Base-by-base conservation (phyloP, 2,113 vertebrate species). In the Gallinago paraguaiae region DNA sequence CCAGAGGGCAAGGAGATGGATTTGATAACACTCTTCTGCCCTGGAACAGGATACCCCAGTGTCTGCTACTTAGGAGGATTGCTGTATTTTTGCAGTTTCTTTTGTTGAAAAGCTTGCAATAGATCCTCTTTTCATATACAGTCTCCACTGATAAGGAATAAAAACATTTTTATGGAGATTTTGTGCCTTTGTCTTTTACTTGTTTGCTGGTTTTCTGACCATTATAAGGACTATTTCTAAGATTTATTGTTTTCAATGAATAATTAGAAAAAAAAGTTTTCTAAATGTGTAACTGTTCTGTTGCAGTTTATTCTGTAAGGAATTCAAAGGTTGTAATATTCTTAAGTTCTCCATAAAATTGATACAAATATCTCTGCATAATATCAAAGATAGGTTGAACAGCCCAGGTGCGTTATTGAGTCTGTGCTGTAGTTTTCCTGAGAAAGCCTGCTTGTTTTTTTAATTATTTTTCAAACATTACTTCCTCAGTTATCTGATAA, bases 91-190 rank as follows among this genome's bases (percentile, higher is more conserved):
- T 82, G 37, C 13, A 23, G 37, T 77, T 92, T 60, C 19, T 69
- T 78, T 60, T 72, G 61, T 85, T 93, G 75, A 80, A 93, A 77
- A 95, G 63, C 28, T 80, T 7, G 12, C 27, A 22, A 0, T 78
- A 82, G 41, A 51, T 82, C 54, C 43, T 94, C 59, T 79, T 71
- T 82, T 82, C 50, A 46, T 56, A 82, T 46, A 30, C 77, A n/a
- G 27, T 61, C 61, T 79, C 54, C 67, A 22, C 30, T 71, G 74
- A 87, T 77, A 72, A 80, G 51, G 59, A 95, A 97, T 96, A 97
- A 97, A 97, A 95, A 77, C 64, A n/a, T 72, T 96, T 97, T 96
- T 83, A 78, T 88, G 63, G 69, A 89, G 17, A 83, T 48, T 50
- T 79, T 60, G 11, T 51, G 74, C 11, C 41, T 91, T 23, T 76